Evolutionary conservation across 2,888 invertebrate species (phyloP).

Genomic region (Steinernema hermaphroditum): DNA sequence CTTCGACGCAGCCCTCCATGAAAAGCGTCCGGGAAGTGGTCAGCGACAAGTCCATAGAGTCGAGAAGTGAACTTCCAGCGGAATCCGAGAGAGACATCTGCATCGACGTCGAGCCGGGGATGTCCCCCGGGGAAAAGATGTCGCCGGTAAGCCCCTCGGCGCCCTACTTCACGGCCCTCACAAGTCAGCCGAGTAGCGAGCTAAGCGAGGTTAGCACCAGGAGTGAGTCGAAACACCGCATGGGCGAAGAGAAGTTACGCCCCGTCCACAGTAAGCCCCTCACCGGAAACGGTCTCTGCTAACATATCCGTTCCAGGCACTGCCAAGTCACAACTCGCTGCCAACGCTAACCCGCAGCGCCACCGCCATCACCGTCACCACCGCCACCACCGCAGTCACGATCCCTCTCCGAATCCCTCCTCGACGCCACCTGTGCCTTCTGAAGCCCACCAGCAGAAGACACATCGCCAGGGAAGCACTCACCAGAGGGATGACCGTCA

Average conservation of each 20-base stretch:
- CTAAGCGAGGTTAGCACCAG: background rate
- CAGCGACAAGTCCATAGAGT: background rate
- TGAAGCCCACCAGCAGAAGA: too few species aligned
- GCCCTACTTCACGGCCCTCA: background rate
- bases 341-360: too few species aligned
- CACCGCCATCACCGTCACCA: too few species aligned
- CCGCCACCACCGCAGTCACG: too few species aligned
- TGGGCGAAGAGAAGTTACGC: background rate
- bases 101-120: background rate
- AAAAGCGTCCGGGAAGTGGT: background rate
- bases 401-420: too few species aligned
- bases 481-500: background rate
- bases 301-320: too few species aligned
- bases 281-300: too few species aligned
- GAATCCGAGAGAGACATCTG: background rate
- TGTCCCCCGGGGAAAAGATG: background rate
- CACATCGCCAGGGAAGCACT: too few species aligned
- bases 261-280: too few species aligned
- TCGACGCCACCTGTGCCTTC: too few species aligned
- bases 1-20: background rate
- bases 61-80: background rate
- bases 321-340: too few species aligned
- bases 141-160: background rate
- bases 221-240: background rate
- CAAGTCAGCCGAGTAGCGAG: background rate